Evolutionary conservation across 2,797 vertebrate genomes (phyloP).

Genomic region (Hoplostethus mediterraneus): DNA sequence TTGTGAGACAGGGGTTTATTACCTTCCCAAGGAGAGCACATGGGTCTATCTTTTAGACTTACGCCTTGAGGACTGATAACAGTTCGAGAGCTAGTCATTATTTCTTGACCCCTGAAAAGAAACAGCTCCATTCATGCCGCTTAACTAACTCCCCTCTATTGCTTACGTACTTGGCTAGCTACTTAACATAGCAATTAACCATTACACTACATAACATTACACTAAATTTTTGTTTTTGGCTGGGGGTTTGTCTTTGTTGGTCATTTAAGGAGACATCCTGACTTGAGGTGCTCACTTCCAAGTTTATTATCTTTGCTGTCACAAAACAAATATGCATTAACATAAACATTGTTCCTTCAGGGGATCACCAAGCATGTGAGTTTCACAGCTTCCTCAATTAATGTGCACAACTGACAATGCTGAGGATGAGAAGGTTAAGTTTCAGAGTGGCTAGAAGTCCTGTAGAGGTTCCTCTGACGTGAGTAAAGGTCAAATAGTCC

Average conservation of each 20-base stretch:
- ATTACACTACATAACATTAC: too few relatives aligned
- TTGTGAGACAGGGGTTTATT: constrained; percentile 76
- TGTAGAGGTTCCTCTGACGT: too few relatives aligned
- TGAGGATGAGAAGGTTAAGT: too few relatives aligned
- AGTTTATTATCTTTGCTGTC: too few relatives aligned
- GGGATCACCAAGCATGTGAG: background rate
- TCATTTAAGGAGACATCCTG: too few relatives aligned
- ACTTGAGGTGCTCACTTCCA: too few relatives aligned
- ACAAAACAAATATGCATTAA: background rate
- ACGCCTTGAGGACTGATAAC: constrained; percentile 74
- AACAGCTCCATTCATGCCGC: constrained; percentile 72
- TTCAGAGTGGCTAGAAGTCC: too few relatives aligned
- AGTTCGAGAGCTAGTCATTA: constrained; percentile 71
- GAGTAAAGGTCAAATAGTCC: too few relatives aligned
- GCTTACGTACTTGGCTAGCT: constrained; percentile 34
- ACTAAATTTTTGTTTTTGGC: too few relatives aligned
- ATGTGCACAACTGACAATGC: background rate
- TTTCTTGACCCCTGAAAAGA: constrained; percentile 73
- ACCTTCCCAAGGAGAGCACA: constrained; percentile 78
- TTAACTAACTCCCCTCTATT: constrained; percentile 31
- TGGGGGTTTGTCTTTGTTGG: too few relatives aligned
- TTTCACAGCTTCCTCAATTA: background rate
- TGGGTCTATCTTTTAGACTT: constrained; percentile 63
- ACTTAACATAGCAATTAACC: background rate
- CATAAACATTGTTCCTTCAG: background rate